Evolutionary conservation across 2,888 invertebrate genomes (phyloP).

Genomic region (Psylliodes chrysocephalus): DNA sequence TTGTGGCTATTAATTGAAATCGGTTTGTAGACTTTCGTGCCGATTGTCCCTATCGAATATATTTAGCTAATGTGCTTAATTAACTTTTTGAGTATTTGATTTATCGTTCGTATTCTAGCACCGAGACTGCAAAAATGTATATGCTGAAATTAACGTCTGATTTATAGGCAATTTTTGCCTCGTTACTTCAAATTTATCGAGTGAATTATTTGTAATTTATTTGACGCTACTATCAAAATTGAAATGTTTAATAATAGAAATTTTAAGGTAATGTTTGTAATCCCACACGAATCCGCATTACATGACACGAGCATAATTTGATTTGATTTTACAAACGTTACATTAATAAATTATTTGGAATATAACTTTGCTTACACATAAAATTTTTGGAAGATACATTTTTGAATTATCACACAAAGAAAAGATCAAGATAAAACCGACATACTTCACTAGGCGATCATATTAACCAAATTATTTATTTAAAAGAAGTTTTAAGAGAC

Average conservation of each 20-base stretch:
- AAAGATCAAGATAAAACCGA: too few species aligned
- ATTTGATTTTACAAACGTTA: too few species aligned
- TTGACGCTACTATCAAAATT: neutral
- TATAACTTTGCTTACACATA: too few species aligned
- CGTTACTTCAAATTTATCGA: neutral
- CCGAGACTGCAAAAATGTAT: neutral
- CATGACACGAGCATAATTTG: too few species aligned
- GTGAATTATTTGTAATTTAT: neutral
- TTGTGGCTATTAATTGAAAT: neutral
- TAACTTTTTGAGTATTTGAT: constrained; percentile 17
- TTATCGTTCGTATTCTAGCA: neutral
- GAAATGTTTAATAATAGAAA: neutral
- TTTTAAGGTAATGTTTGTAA: too few species aligned
- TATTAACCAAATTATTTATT: too few species aligned
- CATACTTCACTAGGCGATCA: too few species aligned
- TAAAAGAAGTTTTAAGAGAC: too few species aligned
- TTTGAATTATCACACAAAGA: too few species aligned
- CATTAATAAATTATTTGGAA: too few species aligned
- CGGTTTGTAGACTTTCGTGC: constrained; percentile 3
- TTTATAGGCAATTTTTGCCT: constrained; percentile 5
- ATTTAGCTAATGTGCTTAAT: constrained; percentile 22
- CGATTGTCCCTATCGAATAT: constrained; percentile 18
- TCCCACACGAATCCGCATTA: neutral
- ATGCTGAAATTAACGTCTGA: neutral
- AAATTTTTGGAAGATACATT: too few species aligned